These are phyloP conservation scores for Neopipo cinnamomea DNA, from an alignment of 2,113 vertebrate genomes.

Conservation along the genomic window DNA sequence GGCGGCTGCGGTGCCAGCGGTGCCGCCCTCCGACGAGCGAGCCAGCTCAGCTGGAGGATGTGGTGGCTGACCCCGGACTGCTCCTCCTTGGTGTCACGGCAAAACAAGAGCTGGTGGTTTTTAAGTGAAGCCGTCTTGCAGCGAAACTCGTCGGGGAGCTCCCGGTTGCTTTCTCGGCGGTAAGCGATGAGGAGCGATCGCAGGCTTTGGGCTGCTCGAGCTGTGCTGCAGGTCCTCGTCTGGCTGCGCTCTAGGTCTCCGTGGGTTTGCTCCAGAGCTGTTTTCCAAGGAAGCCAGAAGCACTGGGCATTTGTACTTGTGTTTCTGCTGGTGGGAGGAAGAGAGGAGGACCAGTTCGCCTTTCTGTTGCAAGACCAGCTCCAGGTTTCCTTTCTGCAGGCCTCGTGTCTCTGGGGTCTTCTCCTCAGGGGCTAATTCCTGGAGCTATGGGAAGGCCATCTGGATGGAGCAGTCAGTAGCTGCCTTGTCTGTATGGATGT, in stretches of 20 bases:
- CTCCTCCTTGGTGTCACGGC: neutral
- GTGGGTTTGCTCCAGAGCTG: neutral
- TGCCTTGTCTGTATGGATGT: neutral
- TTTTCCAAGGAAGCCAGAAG: neutral
- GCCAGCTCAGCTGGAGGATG: conserved; percentile 47
- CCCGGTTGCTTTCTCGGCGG: neutral
- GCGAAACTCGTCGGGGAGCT: neutral
- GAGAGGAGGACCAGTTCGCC: neutral
- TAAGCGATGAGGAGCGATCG: neutral
- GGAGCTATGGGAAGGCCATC: neutral
- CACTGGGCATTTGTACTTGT: neutral
- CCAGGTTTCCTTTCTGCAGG: neutral
- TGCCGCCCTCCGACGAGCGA: neutral
- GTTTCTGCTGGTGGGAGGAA: conserved; percentile 14
- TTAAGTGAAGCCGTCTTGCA: neutral
- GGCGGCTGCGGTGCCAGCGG: neutral
- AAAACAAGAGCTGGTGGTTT: neutral
- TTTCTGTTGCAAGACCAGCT: neutral
- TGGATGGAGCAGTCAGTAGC: neutral
- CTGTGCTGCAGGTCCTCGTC: neutral
- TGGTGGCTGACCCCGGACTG: neutral
- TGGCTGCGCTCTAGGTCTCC: neutral
- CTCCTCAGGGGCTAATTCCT: neutral
- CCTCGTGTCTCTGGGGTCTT: neutral
- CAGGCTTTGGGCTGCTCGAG: rapidly evolving